Conservation (phyloP, 2,113 vertebrate genomes). For the Hypomesus transpacificus region DNA sequence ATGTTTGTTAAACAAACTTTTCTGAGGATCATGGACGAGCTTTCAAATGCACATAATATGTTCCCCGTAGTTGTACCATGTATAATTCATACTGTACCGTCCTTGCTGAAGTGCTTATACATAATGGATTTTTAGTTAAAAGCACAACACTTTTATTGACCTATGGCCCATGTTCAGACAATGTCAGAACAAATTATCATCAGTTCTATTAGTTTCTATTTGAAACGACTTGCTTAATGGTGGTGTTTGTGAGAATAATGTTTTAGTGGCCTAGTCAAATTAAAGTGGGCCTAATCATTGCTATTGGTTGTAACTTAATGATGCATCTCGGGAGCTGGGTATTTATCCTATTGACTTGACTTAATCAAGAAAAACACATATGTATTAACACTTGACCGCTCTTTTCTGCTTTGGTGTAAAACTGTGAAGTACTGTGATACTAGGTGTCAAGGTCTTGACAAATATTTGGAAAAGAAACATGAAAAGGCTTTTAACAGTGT, state of each 20-base stretch:
- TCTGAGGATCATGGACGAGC: neutral
- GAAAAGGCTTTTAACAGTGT: slow-evolving; percentile 37
- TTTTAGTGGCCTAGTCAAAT: too few relatives aligned
- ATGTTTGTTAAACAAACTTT: slow-evolving; percentile 16
- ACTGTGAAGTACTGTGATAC: neutral
- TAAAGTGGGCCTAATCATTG: too few relatives aligned
- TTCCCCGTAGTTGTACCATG: slow-evolving; percentile 1
- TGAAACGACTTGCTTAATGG: neutral
- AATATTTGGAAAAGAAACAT: slow-evolving; percentile 10
- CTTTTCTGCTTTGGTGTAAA: neutral
- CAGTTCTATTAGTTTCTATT: slow-evolving; percentile 1
- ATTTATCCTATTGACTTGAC: too few relatives aligned
- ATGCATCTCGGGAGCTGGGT: too few relatives aligned
- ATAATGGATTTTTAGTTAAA: slow-evolving; percentile 35
- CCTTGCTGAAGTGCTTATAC: slow-evolving; percentile 26
- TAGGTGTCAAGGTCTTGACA: neutral
- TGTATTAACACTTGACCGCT: neutral
- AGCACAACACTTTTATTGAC: slow-evolving; percentile 14
- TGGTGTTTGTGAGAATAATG: too few relatives aligned
- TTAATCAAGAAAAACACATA: too few relatives aligned
- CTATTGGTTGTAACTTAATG: too few relatives aligned
- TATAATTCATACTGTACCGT: slow-evolving; percentile 23
- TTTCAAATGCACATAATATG: slow-evolving; percentile 25
- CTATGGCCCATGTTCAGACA: slow-evolving; percentile 7
- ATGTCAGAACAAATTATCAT: slow-evolving; percentile 1